A percentile compares a stretch with the other conserved stretches of the same genome.
These are phyloP conservation scores for Atopsyche davidsoni DNA, from an alignment of 1,140 invertebrate genomes.

Conservation along the genomic window DNA sequence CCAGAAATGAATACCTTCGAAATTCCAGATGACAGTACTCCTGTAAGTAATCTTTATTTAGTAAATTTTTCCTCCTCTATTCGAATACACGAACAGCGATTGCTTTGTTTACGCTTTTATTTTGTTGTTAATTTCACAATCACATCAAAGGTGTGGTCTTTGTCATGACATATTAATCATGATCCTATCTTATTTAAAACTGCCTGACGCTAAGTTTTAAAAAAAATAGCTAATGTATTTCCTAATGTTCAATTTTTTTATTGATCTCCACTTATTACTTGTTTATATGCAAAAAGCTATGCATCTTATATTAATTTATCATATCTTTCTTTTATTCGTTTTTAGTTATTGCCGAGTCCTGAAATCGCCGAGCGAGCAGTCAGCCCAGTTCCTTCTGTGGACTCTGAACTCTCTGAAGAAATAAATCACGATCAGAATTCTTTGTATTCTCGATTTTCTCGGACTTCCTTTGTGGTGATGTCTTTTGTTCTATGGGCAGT, in stretches of 20 bases:
- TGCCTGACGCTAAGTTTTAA: too few relatives aligned
- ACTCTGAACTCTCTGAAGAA: slow-evolving; percentile 16
- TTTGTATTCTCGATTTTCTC: slow-evolving; percentile 5
- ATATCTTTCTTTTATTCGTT: not conserved
- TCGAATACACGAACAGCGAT: too few relatives aligned
- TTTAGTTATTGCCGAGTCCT: slow-evolving; percentile 13
- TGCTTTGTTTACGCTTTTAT: too few relatives aligned
- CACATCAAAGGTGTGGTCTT: too few relatives aligned
- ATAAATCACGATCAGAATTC: slow-evolving; percentile 12
- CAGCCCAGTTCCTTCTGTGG: slow-evolving; percentile 9
- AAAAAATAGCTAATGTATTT: too few relatives aligned
- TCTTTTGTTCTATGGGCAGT: slow-evolving; percentile 37
- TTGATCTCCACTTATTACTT: too few relatives aligned
- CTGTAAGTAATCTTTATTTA: slow-evolving; percentile 6
- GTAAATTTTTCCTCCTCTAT: not conserved
- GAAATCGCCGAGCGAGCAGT: slow-evolving; percentile 11
- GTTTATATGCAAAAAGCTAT: too few relatives aligned
- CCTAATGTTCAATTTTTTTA: too few relatives aligned
- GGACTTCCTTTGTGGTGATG: slow-evolving; percentile 15
- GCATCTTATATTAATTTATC: not conserved
- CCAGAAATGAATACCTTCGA: slow-evolving; percentile 17
- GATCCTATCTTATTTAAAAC: too few relatives aligned
- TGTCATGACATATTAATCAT: too few relatives aligned
- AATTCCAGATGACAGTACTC: slow-evolving; percentile 14
- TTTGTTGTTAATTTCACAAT: too few relatives aligned